phyloP scores from a whole-genome alignment of 2,113 vertebrate species.

The Ictidomys tridecemlineatus region DNA sequence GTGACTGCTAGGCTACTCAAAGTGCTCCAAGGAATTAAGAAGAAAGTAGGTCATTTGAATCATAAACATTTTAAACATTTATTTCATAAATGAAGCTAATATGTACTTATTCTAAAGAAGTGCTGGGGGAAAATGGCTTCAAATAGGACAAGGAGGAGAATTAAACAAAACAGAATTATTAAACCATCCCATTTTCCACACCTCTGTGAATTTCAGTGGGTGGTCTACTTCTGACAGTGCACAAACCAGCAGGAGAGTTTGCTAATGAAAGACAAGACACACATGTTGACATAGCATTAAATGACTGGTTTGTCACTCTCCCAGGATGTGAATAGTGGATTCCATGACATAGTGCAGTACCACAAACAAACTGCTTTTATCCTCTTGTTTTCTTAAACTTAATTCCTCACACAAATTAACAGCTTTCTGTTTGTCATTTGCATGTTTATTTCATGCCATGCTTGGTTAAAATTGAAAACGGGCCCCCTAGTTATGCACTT shows the following conservation, averaged over 20 bases:
- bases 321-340: conserved; percentile 73
- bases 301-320: conserved; percentile 77
- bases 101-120: conserved; percentile 64
- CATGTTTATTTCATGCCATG: conserved; percentile 54
- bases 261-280: conserved; percentile 78
- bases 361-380: conserved; percentile 72
- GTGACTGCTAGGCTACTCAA: conserved; percentile 5
- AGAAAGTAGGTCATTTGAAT: conserved; percentile 65
- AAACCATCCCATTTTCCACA: conserved; percentile 74
- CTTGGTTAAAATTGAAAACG: conserved; percentile 80
- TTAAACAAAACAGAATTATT: conserved; percentile 72
- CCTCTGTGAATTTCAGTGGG: conserved; percentile 71
- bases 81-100: conserved; percentile 69
- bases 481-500: conserved; percentile 47
- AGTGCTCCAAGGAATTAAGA: conserved; percentile 46
- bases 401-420: conserved; percentile 64
- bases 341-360: neutral
- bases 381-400: conserved; percentile 71
- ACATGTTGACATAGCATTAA: conserved; percentile 81
- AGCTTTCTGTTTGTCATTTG: conserved; percentile 48
- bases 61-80: conserved; percentile 54
- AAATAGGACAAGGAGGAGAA: conserved; percentile 30
- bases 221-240: conserved; percentile 74
- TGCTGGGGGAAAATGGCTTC: neutral
- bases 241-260: conserved; percentile 75